phyloP scores from a whole-genome alignment of 2,113 vertebrate species.

The Falcunculus frontatus region DNA sequence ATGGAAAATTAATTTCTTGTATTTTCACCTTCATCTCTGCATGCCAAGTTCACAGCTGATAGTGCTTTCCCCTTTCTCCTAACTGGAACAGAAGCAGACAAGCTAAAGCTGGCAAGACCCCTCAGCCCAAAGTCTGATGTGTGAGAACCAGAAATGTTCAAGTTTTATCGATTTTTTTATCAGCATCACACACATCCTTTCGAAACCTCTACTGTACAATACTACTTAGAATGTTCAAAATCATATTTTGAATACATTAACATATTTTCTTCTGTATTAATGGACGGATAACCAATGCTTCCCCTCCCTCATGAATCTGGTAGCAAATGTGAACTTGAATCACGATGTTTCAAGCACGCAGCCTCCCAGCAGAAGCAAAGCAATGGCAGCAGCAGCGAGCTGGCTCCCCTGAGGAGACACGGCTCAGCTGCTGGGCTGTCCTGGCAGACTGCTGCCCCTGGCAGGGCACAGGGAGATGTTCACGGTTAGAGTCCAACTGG shows the following conservation, averaged over 20 bases:
- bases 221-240: not conserved
- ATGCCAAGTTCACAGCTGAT: not conserved
- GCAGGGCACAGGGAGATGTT: fast-evolving
- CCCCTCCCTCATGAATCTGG: not conserved
- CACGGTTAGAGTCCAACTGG: not conserved
- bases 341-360: fast-evolving
- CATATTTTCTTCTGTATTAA: not conserved
- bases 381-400: not conserved
- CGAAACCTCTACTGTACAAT: not conserved
- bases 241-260: not conserved
- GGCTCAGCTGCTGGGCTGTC: not conserved
- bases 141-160: not conserved
- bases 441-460: not conserved
- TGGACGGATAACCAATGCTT: not conserved
- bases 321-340: not conserved
- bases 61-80: not conserved
- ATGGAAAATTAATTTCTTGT: not conserved
- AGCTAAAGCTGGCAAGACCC: not conserved
- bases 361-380: not conserved
- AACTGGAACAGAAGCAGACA: not conserved
- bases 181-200: not conserved
- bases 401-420: not conserved
- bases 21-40: not conserved
- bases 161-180: not conserved
- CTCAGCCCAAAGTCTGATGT: not conserved